A percentile compares a stretch with the other conserved stretches of the same genome.
Evolutionary conservation across 2,888 invertebrate species (phyloP).

Genomic region (Drosophila mettleri): DNA sequence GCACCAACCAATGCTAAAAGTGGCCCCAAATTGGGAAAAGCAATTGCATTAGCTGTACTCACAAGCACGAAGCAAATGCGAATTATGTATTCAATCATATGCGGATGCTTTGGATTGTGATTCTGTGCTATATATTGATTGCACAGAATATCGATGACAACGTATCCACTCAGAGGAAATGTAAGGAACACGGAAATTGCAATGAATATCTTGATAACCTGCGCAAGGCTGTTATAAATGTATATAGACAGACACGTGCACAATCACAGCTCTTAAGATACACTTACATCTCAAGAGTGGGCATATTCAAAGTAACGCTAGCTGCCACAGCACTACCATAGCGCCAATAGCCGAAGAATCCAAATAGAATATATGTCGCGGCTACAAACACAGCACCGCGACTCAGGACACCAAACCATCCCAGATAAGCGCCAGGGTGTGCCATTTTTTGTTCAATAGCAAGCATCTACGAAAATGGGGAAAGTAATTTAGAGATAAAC

Average conservation of each 20-base stretch:
- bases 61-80: slow-evolving; percentile 31
- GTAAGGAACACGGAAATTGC: slow-evolving; percentile 94
- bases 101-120: not conserved
- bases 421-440: slow-evolving; percentile 93
- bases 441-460: slow-evolving; percentile 98
- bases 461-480: slow-evolving; percentile 88
- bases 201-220: slow-evolving; percentile 91
- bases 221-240: slow-evolving; percentile 87
- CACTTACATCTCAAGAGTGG: slow-evolving; percentile 88
- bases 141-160: slow-evolving; percentile 97
- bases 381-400: slow-evolving; percentile 92
- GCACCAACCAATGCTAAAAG: slow-evolving; percentile 49
- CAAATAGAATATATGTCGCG: slow-evolving; percentile 91
- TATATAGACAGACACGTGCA: not conserved
- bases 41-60: slow-evolving; percentile 37
- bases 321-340: slow-evolving; percentile 90
- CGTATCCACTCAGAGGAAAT: slow-evolving; percentile 97
- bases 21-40: slow-evolving; percentile 51
- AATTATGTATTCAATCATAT: slow-evolving; percentile 33
- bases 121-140: slow-evolving; percentile 48
- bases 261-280: not conserved
- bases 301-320: slow-evolving; percentile 94
- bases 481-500: not conserved
- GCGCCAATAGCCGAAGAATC: slow-evolving; percentile 96
- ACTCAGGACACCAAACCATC: slow-evolving; percentile 94